Conservation (phyloP, 2,888 invertebrate species). For the Meiosimyza platycephala region DNA sequence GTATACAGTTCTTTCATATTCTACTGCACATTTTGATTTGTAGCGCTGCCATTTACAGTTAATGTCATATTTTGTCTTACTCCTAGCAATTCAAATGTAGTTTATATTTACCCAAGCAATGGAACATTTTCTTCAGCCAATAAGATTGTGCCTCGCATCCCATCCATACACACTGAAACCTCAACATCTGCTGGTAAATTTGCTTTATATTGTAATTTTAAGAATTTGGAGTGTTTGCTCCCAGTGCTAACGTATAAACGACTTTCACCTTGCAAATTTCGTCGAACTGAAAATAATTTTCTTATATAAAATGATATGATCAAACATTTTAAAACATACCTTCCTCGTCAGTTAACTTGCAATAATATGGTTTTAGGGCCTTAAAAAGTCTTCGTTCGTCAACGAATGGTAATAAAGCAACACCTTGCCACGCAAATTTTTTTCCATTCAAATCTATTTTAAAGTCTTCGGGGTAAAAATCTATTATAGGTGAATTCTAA, state of each 20-base stretch:
- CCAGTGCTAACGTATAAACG: slow-evolving; percentile 84
- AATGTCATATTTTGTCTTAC: too few species aligned
- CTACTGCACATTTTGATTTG: too few species aligned
- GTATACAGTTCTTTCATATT: too few species aligned
- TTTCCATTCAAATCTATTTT: slow-evolving; percentile 98
- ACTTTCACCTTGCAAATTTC: slow-evolving; percentile 91
- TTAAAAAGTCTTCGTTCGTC: slow-evolving; percentile 90
- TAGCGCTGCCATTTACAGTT: too few species aligned
- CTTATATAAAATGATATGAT: slow-evolving; percentile 7
- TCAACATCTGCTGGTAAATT: slow-evolving; percentile 68
- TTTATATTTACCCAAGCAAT: slow-evolving; percentile 71
- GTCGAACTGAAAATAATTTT: slow-evolving; percentile 69
- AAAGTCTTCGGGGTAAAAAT: slow-evolving; percentile 98
- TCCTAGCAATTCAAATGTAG: too few species aligned
- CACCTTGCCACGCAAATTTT: slow-evolving; percentile 99
- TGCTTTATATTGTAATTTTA: slow-evolving; percentile 78
- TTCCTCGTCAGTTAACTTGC: slow-evolving; percentile 84
- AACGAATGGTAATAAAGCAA: slow-evolving; percentile 97
- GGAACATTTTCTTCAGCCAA: slow-evolving; percentile 77
- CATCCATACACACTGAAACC: slow-evolving; percentile 76
- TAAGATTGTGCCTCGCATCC: slow-evolving; percentile 85
- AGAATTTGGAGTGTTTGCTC: slow-evolving; percentile 77
- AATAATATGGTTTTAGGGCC: slow-evolving; percentile 85
- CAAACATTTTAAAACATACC: slow-evolving; percentile 68
- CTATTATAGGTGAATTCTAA: slow-evolving; percentile 93